A percentile compares a stretch with the other conserved stretches of the same genome.
Conservation (phyloP, 2,888 invertebrate genomes). For the Thumatha senex region DNA sequence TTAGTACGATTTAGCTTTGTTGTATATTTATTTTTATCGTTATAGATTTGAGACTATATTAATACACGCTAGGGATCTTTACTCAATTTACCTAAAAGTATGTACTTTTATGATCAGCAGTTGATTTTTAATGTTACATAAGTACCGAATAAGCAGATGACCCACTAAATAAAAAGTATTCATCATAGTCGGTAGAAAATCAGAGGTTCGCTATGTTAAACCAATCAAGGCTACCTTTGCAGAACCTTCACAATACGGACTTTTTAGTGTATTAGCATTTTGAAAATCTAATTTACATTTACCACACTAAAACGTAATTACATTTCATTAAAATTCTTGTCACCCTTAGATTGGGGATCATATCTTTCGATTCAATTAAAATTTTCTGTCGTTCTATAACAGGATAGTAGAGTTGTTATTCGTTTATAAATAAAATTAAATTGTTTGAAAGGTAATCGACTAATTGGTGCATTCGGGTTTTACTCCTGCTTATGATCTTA, state of each 20-base stretch:
- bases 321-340: constrained; percentile 65
- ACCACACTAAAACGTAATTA: constrained; percentile 45
- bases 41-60: no score
- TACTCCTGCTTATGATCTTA: constrained; percentile 75
- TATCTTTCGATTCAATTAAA: constrained; percentile 75
- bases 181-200: no score
- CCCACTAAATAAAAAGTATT: no score
- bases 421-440: constrained; percentile 36
- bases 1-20: neutral
- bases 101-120: no score
- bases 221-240: no score
- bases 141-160: no score
- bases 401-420: constrained; percentile 34
- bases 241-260: no score
- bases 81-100: no score
- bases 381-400: constrained; percentile 68
- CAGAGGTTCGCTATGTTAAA: no score
- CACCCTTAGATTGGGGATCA: constrained; percentile 54
- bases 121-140: no score
- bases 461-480: constrained; percentile 62
- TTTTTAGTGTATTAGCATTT: constrained; percentile 6
- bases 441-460: constrained; percentile 70
- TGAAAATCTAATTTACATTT: constrained; percentile 31
- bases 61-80: no score
- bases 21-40: neutral